Evolutionary conservation across 1,140 invertebrate species (phyloP), one percentile per base, ranked within the genome.

Genomic region (Sinella curviseta): DNA sequence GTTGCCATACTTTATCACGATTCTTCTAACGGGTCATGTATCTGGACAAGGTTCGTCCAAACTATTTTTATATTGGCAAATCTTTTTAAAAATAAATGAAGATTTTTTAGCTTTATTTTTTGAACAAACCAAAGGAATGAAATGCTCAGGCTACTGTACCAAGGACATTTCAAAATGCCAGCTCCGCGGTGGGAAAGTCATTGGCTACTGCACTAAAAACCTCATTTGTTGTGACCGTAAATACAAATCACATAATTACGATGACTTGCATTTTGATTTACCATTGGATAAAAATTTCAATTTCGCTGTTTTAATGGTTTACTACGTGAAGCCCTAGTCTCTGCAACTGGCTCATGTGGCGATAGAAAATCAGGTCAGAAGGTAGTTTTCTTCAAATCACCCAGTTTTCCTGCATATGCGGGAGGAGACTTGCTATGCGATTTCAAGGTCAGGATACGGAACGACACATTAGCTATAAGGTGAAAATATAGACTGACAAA

Each of bases 171-270:
- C 8, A 33, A 26, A 33, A 57, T 81, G 80, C 30, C 36, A 70
- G 30, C 16, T 12, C 24, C 75, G 55, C 54, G 80, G 80, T n/a
- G 80, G 80, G 57, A 81, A 77, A 70, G 73, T 81, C 1, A 60
- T 81, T 33, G 77, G 78, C 4, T 77, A 77, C 31, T 81, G 80
- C 55, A 78, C 55, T 33, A 79, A 81, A 57, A 31, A 39, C 17
- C 39, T 79, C 31, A 75, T 78, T 1, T 81, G 80, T 36, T 81
- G 80, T 73, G 80, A 81, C 70, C 74, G 78, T 80, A 75, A 48
- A 30, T 75, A 36, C 24, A 4, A 48, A 24, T 30, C 24, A 67
- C 8, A 8, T 30, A 26, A 26, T 26, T 67, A 26, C 48, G 14
- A 54, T 16, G 14, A 54, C n/a, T 16, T 54, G 48, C n/a, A 54